phyloP scores from a whole-genome alignment of 2,888 invertebrate species.

The Neocrepidodera transversa region DNA sequence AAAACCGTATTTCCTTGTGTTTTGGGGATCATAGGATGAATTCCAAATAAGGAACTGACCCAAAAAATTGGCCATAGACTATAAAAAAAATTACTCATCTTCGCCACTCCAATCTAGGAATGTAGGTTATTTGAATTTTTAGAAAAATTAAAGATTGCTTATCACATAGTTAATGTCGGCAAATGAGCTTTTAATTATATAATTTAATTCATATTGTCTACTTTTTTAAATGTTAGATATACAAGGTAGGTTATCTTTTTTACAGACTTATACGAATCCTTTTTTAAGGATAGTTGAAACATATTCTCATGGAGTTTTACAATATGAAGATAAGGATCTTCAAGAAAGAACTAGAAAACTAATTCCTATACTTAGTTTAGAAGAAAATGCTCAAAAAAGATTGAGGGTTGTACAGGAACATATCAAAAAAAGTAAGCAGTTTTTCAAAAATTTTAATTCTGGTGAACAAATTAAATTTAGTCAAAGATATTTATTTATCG shows the following conservation, averaged over 20 bases:
- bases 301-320: slow-evolving; percentile 49
- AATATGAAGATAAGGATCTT: slow-evolving; percentile 73
- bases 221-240: no score
- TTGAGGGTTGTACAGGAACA: slow-evolving; percentile 69
- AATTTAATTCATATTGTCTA: no score
- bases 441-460: no score
- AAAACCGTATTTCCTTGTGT: neutral
- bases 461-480: no score
- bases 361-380: slow-evolving; percentile 73
- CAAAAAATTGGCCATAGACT: slow-evolving; percentile 11
- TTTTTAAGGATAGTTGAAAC: slow-evolving; percentile 52
- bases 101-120: no score
- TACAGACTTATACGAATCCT: slow-evolving; percentile 49
- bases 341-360: slow-evolving; percentile 69
- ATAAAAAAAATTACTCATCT: slow-evolving; percentile 6
- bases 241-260: no score
- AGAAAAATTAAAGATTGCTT: no score
- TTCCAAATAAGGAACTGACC: slow-evolving; percentile 4
- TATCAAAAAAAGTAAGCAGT: slow-evolving; percentile 63
- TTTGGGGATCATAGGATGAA: slow-evolving; percentile 14
- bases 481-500: no score
- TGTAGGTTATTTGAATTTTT: no score
- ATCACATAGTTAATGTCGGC: no score
- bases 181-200: no score
- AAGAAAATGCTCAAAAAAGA: slow-evolving; percentile 69